Conservation (phyloP, 2,113 vertebrate genomes). For the Numida meleagris region DNA sequence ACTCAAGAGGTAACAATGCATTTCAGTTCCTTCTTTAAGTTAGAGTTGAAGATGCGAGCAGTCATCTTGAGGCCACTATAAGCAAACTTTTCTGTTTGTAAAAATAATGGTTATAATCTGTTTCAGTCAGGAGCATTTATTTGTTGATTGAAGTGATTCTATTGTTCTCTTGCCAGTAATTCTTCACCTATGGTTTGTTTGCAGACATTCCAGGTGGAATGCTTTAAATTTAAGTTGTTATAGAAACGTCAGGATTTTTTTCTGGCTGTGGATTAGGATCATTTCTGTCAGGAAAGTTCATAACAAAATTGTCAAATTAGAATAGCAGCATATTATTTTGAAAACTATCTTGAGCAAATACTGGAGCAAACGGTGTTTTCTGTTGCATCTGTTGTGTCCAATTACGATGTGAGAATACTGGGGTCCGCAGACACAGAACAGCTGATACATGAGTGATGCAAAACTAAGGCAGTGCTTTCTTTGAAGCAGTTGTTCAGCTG, state of each 20-base stretch:
- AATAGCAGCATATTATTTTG: background rate
- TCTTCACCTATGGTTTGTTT: background rate
- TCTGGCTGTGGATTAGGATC: background rate
- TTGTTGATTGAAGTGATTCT: background rate
- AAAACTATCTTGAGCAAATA: background rate
- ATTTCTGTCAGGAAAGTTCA: background rate
- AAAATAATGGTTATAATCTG: background rate
- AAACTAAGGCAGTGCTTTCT: background rate
- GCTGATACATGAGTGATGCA: background rate
- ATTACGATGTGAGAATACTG: background rate
- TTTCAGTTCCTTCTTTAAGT: background rate
- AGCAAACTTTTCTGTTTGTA: background rate
- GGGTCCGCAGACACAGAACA: accelerated
- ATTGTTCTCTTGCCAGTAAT: background rate
- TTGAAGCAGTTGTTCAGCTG: background rate
- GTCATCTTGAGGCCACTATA: background rate
- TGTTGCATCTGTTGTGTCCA: background rate
- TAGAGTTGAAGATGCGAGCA: background rate
- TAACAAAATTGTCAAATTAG: background rate
- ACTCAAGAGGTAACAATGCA: slow-evolving; percentile 81
- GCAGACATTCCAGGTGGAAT: background rate
- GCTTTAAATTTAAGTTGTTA: background rate
- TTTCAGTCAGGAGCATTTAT: background rate
- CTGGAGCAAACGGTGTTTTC: background rate
- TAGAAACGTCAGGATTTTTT: background rate